phyloP scores from a whole-genome alignment of 2,888 invertebrate species.

The Ophion ventricosus region DNA sequence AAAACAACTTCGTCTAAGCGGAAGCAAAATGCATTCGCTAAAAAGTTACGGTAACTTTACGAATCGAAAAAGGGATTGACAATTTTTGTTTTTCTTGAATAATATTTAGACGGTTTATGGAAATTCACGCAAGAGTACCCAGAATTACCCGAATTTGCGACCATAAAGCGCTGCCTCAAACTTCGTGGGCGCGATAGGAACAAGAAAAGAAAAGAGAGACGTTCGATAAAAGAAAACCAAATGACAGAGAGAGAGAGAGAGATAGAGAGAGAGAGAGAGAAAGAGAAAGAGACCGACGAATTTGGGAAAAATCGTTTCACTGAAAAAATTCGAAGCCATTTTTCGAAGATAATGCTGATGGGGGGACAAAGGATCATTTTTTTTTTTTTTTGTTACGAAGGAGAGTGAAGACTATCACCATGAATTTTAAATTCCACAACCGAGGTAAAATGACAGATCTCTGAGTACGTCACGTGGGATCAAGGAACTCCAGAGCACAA shows the following conservation, averaged over 20 bases:
- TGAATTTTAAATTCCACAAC: constrained; percentile 63
- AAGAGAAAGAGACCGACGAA: constrained; percentile 33
- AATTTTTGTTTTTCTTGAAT: background rate
- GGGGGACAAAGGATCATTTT: constrained; percentile 27
- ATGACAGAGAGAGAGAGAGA: background rate
- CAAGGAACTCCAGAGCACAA: constrained; percentile 72
- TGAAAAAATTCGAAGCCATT: constrained; percentile 14
- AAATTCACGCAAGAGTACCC: background rate
- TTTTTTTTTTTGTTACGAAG: constrained; percentile 1
- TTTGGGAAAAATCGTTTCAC: constrained; percentile 14
- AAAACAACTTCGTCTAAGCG: background rate
- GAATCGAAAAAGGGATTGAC: background rate
- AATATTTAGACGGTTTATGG: background rate
- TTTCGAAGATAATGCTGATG: constrained; percentile 28
- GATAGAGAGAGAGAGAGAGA: background rate
- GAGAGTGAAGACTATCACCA: constrained; percentile 56
- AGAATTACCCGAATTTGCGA: constrained; percentile 10
- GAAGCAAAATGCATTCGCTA: too few relatives aligned
- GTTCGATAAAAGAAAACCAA: background rate
- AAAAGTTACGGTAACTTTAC: background rate
- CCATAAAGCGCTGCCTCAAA: background rate
- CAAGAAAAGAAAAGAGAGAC: background rate
- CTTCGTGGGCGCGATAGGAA: background rate
- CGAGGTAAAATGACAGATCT: constrained; percentile 56
- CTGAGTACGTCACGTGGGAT: constrained; percentile 38